Base-by-base conservation (phyloP, 2,888 invertebrate genomes). In the Papilio protenor region DNA sequence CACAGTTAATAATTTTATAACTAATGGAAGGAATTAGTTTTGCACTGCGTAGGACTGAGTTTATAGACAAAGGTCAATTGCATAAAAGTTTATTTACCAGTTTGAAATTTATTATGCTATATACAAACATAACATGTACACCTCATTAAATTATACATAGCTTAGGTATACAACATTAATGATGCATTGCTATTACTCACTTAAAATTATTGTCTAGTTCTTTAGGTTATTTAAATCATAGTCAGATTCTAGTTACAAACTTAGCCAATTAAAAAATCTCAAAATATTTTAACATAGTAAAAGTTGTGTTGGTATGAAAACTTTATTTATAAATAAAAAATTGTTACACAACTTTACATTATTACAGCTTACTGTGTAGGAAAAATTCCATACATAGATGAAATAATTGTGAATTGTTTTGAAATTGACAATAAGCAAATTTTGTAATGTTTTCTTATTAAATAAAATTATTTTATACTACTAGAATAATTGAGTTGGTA, bases 11-110 rank as follows among this genome's bases (percentile, higher is more conserved):
- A 4, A 40, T 8, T 40, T 40, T 40, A 40, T 40, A 40, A 18
- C 16, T 14, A 18, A 16, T 6, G 64, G 81, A 81, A 79, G 80
- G 81, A 82, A 82, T 81, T 81, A 82, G 82, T 79, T 80, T 80
- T 81, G 64, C 73, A 71, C 75, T 76, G 73, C 61, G 27, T 27
- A 55, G 79, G 78, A 52, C 64, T 55, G 55, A 66, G 18, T 73
- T 64, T 69, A 21, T 18, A 78, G 78, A 82, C 79, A 82, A 81
- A 82, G 77, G 73, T 76, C 79, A 76, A 77, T 66, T 76, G 23
- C 69, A 77, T 70, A 47, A 80, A 80, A 57, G 23, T 61, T 59
- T 74, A 77, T 79, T 80, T 78, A 27, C 27, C 76, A 79, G 59
- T 80, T 80, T 76, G 55, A 71, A 59, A 73, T 78, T 55, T 64